Conservation (phyloP, 2,113 vertebrate species). For the Grammomys dolichurus region DNA sequence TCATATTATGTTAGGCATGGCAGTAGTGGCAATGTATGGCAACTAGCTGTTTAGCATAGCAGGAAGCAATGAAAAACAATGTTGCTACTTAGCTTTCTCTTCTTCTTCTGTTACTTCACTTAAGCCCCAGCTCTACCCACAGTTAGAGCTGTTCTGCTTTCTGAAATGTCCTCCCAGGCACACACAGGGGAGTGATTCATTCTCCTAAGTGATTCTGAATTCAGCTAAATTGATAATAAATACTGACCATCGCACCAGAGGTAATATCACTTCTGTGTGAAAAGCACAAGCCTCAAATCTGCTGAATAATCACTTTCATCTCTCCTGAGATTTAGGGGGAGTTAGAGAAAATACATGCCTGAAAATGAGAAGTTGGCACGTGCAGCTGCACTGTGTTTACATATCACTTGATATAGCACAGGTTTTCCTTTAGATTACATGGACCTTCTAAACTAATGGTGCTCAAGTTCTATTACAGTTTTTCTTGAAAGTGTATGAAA, state of each 20-base stretch:
- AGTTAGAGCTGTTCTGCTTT: background rate
- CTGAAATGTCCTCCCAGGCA: background rate
- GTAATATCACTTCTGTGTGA: background rate
- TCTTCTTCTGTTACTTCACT: background rate
- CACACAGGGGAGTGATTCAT: background rate
- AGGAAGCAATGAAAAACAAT: background rate
- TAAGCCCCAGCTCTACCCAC: background rate
- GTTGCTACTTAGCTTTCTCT: background rate
- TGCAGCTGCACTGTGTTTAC: background rate
- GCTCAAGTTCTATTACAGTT: background rate
- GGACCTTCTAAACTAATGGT: slow-evolving; percentile 24
- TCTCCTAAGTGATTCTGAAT: background rate
- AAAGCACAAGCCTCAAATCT: background rate
- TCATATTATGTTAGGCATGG: background rate
- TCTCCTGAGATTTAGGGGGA: background rate
- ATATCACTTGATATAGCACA: background rate
- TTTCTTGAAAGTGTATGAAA: background rate
- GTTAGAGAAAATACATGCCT: background rate
- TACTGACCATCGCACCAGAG: background rate
- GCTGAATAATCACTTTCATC: background rate
- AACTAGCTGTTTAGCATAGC: background rate
- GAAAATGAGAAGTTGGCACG: background rate
- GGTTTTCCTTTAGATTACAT: slow-evolving; percentile 33
- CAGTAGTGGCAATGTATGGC: background rate
- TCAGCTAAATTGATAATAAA: background rate